Conservation (phyloP, 2,888 invertebrate genomes). For the Ornithoptera priamus region DNA sequence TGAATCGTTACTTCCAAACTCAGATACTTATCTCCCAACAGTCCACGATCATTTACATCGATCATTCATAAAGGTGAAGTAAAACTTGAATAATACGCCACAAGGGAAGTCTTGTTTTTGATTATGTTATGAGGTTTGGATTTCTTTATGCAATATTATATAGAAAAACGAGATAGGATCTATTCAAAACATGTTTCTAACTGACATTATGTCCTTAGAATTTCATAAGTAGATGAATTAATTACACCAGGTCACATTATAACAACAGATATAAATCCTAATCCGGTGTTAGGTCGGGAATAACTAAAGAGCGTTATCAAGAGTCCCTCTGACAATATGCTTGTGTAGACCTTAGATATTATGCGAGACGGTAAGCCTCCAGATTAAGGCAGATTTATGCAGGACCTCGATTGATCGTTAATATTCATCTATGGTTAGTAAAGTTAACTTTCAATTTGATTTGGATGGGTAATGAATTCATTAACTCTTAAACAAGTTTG, state of each 20-base stretch:
- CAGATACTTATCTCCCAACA: no score
- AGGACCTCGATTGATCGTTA: constrained; percentile 9
- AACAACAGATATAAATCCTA: neutral
- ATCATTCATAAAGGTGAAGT: no score
- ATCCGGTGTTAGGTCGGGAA: constrained; percentile 5
- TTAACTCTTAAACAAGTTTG: neutral
- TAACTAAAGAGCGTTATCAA: constrained; percentile 1
- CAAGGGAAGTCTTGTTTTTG: no score
- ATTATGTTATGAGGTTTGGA: no score
- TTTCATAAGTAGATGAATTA: neutral
- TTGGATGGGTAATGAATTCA: neutral
- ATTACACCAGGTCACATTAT: neutral
- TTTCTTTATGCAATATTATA: no score
- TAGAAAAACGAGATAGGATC: neutral
- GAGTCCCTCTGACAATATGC: neutral
- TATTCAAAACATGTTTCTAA: neutral
- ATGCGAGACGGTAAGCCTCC: constrained; percentile 1
- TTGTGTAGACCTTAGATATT: constrained; percentile 6
- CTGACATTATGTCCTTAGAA: neutral
- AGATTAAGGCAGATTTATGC: constrained; percentile 19
- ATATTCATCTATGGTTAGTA: constrained; percentile 5
- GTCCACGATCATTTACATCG: no score
- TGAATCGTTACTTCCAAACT: no score
- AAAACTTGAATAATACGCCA: no score
- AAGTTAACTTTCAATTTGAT: constrained; percentile 2